Evolutionary conservation across 2,888 invertebrate genomes (phyloP).

Genomic region (Coelinius sp.): DNA sequence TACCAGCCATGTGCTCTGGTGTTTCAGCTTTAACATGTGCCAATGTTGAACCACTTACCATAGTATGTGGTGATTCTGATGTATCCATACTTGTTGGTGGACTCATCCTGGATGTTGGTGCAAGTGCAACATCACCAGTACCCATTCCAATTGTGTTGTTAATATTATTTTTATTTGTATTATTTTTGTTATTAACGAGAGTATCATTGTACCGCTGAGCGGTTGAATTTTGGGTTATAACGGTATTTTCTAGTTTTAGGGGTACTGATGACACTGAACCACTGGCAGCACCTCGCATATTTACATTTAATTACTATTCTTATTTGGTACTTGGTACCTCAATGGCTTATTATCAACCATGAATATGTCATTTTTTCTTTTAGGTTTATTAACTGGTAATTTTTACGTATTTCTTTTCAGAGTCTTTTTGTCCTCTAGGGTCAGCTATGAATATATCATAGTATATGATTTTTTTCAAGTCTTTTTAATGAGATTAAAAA

Average conservation of each 20-base stretch:
- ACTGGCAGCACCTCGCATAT: conserved; percentile 52
- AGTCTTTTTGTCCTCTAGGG: no score
- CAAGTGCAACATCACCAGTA: conserved; percentile 68
- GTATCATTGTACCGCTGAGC: conserved; percentile 68
- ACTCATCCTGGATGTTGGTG: conserved; percentile 71
- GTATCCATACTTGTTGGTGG: conserved; percentile 67
- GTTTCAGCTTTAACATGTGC: conserved; percentile 70
- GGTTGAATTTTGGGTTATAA: conserved; percentile 50
- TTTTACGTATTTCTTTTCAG: no score
- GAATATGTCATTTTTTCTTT: conserved; percentile 5
- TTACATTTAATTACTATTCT: conserved; percentile 41
- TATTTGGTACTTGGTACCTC: conserved; percentile 46
- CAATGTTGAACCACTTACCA: conserved; percentile 49
- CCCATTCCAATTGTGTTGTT: conserved; percentile 56
- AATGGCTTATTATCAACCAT: conserved; percentile 28
- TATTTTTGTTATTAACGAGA: conserved; percentile 48
- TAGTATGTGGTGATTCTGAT: conserved; percentile 48
- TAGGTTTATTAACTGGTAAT: conserved; percentile 40
- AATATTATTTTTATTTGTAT: conserved; percentile 13
- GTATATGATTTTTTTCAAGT: neutral
- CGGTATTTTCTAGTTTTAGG: conserved; percentile 48
- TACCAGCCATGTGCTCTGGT: conserved; percentile 70
- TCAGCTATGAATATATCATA: neutral
- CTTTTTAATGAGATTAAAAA: neutral
- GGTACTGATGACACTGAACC: conserved; percentile 51